phyloP scores from a whole-genome alignment of 2,888 invertebrate genomes.

The Panzeria rudis region DNA sequence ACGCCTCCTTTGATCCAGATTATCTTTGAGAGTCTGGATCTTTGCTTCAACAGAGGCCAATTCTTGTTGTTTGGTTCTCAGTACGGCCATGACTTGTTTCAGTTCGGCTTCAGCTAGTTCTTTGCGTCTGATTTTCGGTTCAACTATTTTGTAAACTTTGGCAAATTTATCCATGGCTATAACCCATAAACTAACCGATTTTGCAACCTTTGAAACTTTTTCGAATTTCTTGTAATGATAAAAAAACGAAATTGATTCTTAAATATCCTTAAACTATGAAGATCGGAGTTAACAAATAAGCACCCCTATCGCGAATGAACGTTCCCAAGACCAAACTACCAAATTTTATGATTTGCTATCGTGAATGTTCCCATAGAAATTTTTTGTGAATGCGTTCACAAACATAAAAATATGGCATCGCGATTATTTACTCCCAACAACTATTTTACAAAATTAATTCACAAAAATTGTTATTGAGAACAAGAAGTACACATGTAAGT shows the following conservation, averaged over 20 bases:
- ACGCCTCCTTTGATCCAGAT: conserved; percentile 89
- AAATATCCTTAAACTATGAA: no score
- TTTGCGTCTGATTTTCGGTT: conserved; percentile 92
- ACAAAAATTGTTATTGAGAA: no score
- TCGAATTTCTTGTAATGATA: conserved; percentile 86
- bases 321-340: no score
- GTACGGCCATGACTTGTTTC: conserved; percentile 89
- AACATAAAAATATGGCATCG: no score
- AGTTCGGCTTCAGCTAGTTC: conserved; percentile 91
- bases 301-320: no score
- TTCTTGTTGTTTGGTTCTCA: conserved; percentile 91
- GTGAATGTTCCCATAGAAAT: no score
- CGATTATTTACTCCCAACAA: no score
- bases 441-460: no score
- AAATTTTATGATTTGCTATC: no score
- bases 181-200: conserved; percentile 96
- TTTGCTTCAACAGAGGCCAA: conserved; percentile 92
- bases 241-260: neutral
- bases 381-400: no score
- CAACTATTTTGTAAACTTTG: conserved; percentile 93
- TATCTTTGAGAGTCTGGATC: conserved; percentile 84
- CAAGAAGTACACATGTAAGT: no score
- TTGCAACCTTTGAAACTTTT: conserved; percentile 94
- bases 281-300: no score
- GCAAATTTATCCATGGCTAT: conserved; percentile 95